Evolutionary conservation across 2,797 vertebrate species (phyloP), one percentile per base, ranked within the genome.

Genomic region (Characodon lateralis): DNA sequence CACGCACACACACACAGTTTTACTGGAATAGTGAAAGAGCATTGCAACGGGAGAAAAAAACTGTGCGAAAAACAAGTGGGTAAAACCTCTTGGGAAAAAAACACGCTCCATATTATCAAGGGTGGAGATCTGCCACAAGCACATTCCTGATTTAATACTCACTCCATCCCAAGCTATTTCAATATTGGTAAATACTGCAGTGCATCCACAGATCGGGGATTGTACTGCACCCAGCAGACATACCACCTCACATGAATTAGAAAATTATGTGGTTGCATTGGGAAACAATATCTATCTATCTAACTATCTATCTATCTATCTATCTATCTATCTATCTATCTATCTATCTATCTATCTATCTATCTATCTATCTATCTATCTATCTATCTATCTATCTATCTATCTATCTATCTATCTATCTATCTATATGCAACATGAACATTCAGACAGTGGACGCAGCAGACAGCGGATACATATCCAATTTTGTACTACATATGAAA

Each of bases 1-100:
- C 22, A 2, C 81, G 22, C 76, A 66, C 68, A 56, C 31, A 55
- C 71, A 66, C 61, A 72, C 73, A 41, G 77, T 85, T 69, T 93
- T 92, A 92, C 92, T 91, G 94, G 92, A 94, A 94, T 89, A 92
- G 91, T 92, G 91, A 93, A 90, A 90, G 89, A 91, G 88, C 83
- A 87, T 84, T 91, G 88, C 90, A 76, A 78, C n/a, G 77, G 61
- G 77, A 88, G 81, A 79, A 85, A 87, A 78, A 78, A 83, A 5
- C 16, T 46, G 31, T 74, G 82, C 90, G 89, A 92, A 93, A 93
- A 93, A 92, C 91, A 95, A 93, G 89, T 88, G 87, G 90, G 90
- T 81, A 92, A 93, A 93, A 93, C 90, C 87, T 85, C 92, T 93
- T 85, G 76, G 85, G 26, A 18, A 71, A 76, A 92, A 91, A 91